A percentile compares a stretch with the other conserved stretches of the same genome.
phyloP scores from a whole-genome alignment of 2,888 invertebrate species.

The Nezara viridula region DNA sequence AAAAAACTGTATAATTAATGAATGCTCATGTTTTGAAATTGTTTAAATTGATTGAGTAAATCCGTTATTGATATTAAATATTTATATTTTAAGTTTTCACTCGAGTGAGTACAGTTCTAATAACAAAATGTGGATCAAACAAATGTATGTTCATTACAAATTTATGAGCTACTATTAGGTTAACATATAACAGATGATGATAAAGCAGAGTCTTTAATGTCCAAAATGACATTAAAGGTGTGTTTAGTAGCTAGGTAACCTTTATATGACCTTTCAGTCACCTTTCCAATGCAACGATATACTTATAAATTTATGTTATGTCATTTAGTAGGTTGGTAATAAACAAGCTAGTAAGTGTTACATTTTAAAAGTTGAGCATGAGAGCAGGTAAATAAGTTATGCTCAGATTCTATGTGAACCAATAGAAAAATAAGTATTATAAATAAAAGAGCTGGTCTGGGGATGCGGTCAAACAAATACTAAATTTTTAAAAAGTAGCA shows the following conservation, averaged over 20 bases:
- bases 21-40: too few relatives aligned
- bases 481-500: too few relatives aligned
- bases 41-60: too few relatives aligned
- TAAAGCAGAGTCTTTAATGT: neutral
- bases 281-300: neutral
- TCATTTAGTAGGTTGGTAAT: neutral
- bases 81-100: too few relatives aligned
- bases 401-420: neutral
- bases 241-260: neutral
- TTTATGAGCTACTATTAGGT: neutral
- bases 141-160: neutral
- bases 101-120: too few relatives aligned
- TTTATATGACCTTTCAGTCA: neutral
- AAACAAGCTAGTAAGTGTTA: neutral
- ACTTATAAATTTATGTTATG: neutral
- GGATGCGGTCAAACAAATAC: too few relatives aligned
- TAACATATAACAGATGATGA: neutral
- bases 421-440: too few relatives aligned
- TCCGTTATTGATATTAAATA: too few relatives aligned
- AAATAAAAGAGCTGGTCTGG: too few relatives aligned
- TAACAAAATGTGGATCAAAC: too few relatives aligned
- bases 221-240: neutral
- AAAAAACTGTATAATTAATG: too few relatives aligned
- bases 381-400: neutral
- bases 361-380: neutral